Evolutionary conservation across 2,797 vertebrate genomes (phyloP), one percentile per base, ranked within the genome.

Genomic region (Hybognathus amarus): DNA sequence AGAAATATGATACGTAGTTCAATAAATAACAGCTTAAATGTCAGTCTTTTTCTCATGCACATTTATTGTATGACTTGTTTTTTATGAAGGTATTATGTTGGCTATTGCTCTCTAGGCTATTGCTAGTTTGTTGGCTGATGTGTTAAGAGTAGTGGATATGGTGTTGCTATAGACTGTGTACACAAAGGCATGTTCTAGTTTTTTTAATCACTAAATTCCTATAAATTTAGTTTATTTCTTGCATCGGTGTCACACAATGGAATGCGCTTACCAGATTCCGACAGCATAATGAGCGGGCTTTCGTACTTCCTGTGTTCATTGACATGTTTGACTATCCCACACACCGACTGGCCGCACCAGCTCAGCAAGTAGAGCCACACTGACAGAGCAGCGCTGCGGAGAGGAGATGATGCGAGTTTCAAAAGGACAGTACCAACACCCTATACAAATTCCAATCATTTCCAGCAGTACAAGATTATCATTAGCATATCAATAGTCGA

Each of bases 351-450:
- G 80, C 91, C 91, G 91, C 97, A 98, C 91, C 93, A 86, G 87
- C 89, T 91, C 83, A 96, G 93, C 76, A 98, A 94, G 94, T 97
- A 99, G n/a, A 99, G 90, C 97, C 97, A 98, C 91, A 96, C 79
- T 8, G 97, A 98, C 89, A 97, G 47, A 0, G 97, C 93, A 92
- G 96, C 93, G 91, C 97, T 98, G 88, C 30, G 87, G 47, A 50
- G 12, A 63, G 18, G 63, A 69, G 50, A 73, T 40, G 20, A 33
- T 73, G 9, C 2, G 6, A 27, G 6, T 4, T 24, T 83, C 22
- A 83, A 15, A 33, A 18, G 15, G 13, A 36, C 1, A 10, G 13
- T 15, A 24, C 54, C 74, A 77, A 30, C 24, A 61, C 56, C 27
- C 10, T 36, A 18, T 15, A 27, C n/a, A 70, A 17, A 80, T 38